Evolutionary conservation across 1,140 invertebrate species (phyloP).

Genomic region (Bombus impatiens): DNA sequence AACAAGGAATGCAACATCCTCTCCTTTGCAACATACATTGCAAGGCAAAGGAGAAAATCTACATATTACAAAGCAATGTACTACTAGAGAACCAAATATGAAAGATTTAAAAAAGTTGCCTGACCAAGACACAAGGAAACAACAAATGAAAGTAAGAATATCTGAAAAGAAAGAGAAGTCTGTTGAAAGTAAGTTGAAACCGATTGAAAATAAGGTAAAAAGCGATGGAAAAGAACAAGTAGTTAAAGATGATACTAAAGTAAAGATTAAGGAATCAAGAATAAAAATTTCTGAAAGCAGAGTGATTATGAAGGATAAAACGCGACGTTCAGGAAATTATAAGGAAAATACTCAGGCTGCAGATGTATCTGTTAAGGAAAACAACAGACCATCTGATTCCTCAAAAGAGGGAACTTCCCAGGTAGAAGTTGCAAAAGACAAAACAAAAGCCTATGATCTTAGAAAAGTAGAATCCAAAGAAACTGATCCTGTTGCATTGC

Average conservation of each 20-base stretch:
- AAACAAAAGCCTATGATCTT: constrained; percentile 39
- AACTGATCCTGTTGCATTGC: constrained; percentile 67
- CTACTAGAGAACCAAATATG: constrained; percentile 18
- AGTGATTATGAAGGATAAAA: constrained; percentile 46
- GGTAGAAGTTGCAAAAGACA: constrained; percentile 52
- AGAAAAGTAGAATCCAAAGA: constrained; percentile 56
- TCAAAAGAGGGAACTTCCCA: constrained; percentile 59
- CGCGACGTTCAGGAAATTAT: constrained; percentile 54
- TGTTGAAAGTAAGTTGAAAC: constrained; percentile 60
- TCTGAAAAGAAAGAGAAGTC: constrained; percentile 65
- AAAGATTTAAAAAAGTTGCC: constrained; percentile 19
- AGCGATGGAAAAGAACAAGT: constrained; percentile 35
- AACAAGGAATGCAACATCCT: constrained; percentile 54
- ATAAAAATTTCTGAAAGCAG: constrained; percentile 53
- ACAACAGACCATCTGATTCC: constrained; percentile 68
- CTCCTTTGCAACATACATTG: constrained; percentile 23
- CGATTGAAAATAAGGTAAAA: constrained; percentile 60
- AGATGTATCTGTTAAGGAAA: constrained; percentile 77
- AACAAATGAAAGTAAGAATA: constrained; percentile 46
- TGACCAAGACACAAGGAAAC: constrained; percentile 44
- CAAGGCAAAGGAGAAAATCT: background rate
- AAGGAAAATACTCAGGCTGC: constrained; percentile 65
- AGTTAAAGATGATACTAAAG: constrained; percentile 47
- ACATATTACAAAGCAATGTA: constrained; percentile 1
- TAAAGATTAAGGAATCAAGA: constrained; percentile 53